Evolutionary conservation across 2,113 vertebrate genomes (phyloP), one percentile per base, ranked within the genome.

Genomic region (mouse (Mus musculus)): DNA sequence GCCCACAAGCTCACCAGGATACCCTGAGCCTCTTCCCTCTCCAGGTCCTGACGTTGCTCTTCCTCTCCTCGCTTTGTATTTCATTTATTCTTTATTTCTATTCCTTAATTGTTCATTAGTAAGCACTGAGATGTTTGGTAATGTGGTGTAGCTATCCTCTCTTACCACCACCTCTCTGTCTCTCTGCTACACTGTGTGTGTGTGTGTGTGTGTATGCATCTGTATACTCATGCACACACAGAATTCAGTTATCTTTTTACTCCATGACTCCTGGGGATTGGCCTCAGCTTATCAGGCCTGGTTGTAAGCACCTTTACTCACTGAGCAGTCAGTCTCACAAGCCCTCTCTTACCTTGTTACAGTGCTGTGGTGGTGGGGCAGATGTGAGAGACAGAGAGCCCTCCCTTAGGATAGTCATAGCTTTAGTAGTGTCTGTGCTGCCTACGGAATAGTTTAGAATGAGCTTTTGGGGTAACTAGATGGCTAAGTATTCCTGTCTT

Each of bases 1-100:
- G 0, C 4, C 0, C 0, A 0, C 26, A 36, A 0, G 59, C 81
- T 42, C 6, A 22, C 67, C 22, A 7, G 33, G 6, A 71, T 19
- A 20, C 24, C 24, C 39, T 39, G 10, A 0, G 14, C 77, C 81
- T 59, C 54, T 36, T 20, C n/a, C 91, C 89, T 36, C 42, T 54
- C 16, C 0, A 49, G 42, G 14, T 72, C 63, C 77, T 46, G 0
- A 84, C 81, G 39, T 71, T 81, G 46, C 49, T 42, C 71, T 82
- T 20, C 42, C 82, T 49, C 76, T 4, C 76, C 56, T 14, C 2
- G 49, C 36, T 78, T n/a, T 39, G 9, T 63, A 2, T 42, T 46
- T 93, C 9, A 46, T 65, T 78, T 36, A 20, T 46, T 39, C 13
- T 90, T 80, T 28, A 71, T 84, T 88, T 94, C 30, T 91, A 2